Evolutionary conservation across 2,113 vertebrate genomes (phyloP).

Genomic region (Tachuris rubrigastra): DNA sequence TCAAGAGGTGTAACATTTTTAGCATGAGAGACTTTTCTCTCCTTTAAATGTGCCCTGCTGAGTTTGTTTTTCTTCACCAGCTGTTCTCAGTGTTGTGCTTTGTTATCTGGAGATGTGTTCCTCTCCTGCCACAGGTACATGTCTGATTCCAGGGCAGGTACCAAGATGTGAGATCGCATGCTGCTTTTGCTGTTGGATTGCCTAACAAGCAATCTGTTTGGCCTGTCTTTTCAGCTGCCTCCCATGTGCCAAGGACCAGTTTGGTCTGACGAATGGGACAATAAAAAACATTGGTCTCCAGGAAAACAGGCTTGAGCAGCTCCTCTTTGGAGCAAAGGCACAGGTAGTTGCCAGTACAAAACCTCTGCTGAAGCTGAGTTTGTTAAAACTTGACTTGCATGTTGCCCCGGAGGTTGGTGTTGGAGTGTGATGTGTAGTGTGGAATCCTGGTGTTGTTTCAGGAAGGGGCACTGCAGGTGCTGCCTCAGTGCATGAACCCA

Average conservation of each 20-base stretch:
- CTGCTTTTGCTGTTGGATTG: not conserved
- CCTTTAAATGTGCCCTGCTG: not conserved
- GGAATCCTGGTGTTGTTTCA: not conserved
- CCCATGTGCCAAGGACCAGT: not conserved
- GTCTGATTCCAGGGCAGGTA: not conserved
- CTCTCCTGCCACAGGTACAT: not conserved
- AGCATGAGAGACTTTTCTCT: not conserved
- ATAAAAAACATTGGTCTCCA: not conserved
- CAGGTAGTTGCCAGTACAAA: not conserved
- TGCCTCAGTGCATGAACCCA: not conserved
- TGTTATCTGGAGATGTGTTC: not conserved
- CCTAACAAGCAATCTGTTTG: not conserved
- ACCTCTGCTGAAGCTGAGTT: not conserved
- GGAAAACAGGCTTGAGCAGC: not conserved
- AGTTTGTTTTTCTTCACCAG: not conserved
- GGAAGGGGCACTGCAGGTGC: not conserved
- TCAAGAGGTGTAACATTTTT: constrained; percentile 11
- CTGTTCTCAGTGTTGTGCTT: not conserved
- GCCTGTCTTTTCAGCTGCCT: not conserved
- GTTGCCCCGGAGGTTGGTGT: not conserved
- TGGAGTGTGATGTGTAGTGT: not conserved
- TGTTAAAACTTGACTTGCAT: not conserved
- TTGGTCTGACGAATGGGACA: not conserved
- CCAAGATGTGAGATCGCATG: not conserved
- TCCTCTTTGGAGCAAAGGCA: not conserved